These are phyloP conservation scores for Sternotherus odoratus DNA, from an alignment of 2,797 vertebrate species.

Conservation along the genomic window DNA sequence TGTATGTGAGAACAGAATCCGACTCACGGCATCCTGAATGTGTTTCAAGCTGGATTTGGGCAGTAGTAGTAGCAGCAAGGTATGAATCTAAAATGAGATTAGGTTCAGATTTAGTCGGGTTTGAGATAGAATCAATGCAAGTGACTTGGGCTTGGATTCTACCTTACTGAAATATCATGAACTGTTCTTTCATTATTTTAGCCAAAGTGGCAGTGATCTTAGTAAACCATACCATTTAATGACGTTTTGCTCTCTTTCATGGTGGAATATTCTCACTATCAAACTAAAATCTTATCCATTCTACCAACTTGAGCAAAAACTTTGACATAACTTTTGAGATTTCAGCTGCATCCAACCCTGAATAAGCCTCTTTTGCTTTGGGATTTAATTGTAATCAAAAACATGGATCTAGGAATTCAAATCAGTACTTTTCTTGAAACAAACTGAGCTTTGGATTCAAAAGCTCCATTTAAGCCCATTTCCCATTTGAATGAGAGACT, in stretches of 20 bases:
- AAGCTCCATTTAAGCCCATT: not conserved
- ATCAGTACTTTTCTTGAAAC: not conserved
- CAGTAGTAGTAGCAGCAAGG: not conserved
- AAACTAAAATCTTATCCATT: not conserved
- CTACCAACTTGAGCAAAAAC: not conserved
- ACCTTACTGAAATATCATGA: not conserved
- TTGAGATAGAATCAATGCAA: not conserved
- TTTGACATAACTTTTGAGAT: not conserved
- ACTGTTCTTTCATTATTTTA: not conserved
- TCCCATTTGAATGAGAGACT: not conserved
- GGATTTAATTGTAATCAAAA: not conserved
- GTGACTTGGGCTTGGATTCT: not conserved
- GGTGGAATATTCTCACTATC: not conserved
- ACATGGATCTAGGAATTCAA: not conserved
- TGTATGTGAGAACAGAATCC: not conserved
- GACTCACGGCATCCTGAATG: not conserved
- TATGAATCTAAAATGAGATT: not conserved
- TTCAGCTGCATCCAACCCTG: not conserved
- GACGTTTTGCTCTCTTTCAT: not conserved
- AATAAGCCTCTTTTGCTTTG: fast-evolving
- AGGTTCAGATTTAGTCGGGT: not conserved
- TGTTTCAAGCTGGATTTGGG: not conserved
- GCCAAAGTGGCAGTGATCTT: not conserved
- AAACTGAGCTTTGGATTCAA: not conserved
- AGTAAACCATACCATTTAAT: fast-evolving